Base-by-base conservation (phyloP, 2,113 vertebrate species). In the Ceyx cyanopectus region DNA sequence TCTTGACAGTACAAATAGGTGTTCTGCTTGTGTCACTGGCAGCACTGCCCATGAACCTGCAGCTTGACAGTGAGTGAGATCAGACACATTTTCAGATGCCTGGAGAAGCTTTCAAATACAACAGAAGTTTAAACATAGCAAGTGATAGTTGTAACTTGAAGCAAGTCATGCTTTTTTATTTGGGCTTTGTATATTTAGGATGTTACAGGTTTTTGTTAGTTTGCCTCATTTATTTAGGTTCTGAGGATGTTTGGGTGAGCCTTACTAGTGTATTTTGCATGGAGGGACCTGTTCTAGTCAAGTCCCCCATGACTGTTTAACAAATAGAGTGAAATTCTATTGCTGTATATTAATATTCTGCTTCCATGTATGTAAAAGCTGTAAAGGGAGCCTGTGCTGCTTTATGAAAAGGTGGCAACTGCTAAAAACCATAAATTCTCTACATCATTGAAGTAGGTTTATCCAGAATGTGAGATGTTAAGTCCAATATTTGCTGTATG, bases 11-110 rank as follows among this genome's bases (percentile, higher is more conserved):
- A 46, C 40, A 56, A 83, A 65, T 34, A 12, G 14, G 0, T 80
- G 16, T 32, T 58, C 34, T 62, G 27, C 26, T 29, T 19, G 0
- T 53, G 34, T 41, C 37, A 10, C 62, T 0, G 0, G 6, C 34
- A 56, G 62, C n/a, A 22, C n/a, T 40, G 53, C 29, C 58, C 9
- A 1, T 13, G 51, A 73, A 3, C 5, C 2, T 57, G 5, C 37
- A 7, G 18, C 8, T 58, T 29, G 48, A 27, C 24, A 30, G 53
- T 30, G 66, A 61, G 46, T 68, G 18, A 12, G 4, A 1, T 68
- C 54, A 40, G 54, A 72, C 14, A 9, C 7, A 0, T 2, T 14
- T 51, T 51, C 66, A 72, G 1, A 46, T 1, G 4, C 41, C 85
- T 68, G 30, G 46, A 80, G 26, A 32, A 5, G 2, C 51, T 81